Percentiles rank a stretch among this genome's conserved stretches.
phyloP scores from a whole-genome alignment of 64 coral and sea anemone species.

The Anthopleura sola region DNA sequence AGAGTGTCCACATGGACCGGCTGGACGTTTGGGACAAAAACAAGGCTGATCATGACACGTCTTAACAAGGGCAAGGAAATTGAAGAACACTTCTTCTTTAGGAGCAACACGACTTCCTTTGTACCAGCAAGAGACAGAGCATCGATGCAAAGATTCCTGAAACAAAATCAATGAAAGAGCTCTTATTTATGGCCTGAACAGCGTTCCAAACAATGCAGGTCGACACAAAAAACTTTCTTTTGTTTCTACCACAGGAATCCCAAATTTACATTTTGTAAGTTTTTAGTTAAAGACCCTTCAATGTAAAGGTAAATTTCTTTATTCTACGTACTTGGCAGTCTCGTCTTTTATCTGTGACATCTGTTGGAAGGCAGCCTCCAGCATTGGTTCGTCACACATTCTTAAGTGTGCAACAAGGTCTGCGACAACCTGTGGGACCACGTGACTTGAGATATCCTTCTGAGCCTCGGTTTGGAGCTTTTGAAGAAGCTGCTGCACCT shows the following conservation, averaged over 20 bases:
- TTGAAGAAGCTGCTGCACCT: background rate
- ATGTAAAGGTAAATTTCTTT: too few species aligned
- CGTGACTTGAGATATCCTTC: constrained; percentile 6
- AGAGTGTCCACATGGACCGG: background rate
- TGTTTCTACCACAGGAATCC: too few species aligned
- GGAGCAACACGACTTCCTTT: background rate
- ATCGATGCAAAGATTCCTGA: background rate
- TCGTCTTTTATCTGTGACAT: background rate
- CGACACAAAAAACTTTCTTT: too few species aligned
- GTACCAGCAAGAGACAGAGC: background rate
- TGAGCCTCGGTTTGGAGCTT: background rate
- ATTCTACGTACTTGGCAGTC: background rate
- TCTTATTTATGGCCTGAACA: background rate
- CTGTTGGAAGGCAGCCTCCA: background rate
- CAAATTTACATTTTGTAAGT: too few species aligned
- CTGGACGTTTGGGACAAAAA: background rate
- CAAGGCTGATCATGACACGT: background rate
- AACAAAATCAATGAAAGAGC: background rate
- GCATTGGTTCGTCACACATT: background rate
- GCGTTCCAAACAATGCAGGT: too few species aligned
- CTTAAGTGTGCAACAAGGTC: background rate
- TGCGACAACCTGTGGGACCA: background rate
- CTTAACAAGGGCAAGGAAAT: background rate
- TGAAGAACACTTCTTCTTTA: background rate
- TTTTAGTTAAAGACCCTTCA: background rate